These are phyloP conservation scores for Rhinoraja longicauda DNA, from an alignment of 2,797 vertebrate genomes.

Conservation along the genomic window DNA sequence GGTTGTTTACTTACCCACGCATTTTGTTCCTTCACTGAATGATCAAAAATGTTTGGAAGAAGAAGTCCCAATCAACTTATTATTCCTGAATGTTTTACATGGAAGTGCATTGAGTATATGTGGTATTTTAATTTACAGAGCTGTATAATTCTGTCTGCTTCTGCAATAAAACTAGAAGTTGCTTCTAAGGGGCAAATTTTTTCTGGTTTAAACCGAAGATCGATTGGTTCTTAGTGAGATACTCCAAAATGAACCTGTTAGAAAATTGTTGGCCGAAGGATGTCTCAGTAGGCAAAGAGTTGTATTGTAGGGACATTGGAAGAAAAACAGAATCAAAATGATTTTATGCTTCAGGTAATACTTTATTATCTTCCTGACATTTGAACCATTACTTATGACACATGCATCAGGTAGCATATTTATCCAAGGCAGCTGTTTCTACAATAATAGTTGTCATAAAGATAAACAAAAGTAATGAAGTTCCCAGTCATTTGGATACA, in stretches of 20 bases:
- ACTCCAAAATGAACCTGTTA: not conserved
- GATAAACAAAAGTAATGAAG: constrained; percentile 26
- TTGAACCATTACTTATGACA: not conserved
- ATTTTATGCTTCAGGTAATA: not conserved
- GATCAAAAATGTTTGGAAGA: not conserved
- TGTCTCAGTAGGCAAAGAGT: not conserved
- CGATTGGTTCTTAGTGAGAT: not conserved
- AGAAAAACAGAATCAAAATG: not conserved
- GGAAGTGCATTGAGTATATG: not conserved
- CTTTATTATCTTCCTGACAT: not conserved
- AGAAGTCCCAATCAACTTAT: not conserved
- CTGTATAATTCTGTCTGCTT: not conserved
- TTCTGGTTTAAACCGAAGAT: not conserved
- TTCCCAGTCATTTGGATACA: not conserved
- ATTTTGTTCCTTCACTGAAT: not conserved
- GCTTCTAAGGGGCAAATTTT: not conserved
- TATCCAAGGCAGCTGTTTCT: constrained; percentile 11
- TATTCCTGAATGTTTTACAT: not conserved
- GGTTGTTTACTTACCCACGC: not conserved
- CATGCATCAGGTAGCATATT: constrained; percentile 6
- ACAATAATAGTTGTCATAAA: constrained; percentile 27
- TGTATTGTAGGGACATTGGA: not conserved
- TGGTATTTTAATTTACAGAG: not conserved
- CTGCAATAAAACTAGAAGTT: not conserved
- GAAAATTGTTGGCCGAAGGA: not conserved